Base-by-base conservation (phyloP, 2,113 vertebrate species). In the Axis porcinus region DNA sequence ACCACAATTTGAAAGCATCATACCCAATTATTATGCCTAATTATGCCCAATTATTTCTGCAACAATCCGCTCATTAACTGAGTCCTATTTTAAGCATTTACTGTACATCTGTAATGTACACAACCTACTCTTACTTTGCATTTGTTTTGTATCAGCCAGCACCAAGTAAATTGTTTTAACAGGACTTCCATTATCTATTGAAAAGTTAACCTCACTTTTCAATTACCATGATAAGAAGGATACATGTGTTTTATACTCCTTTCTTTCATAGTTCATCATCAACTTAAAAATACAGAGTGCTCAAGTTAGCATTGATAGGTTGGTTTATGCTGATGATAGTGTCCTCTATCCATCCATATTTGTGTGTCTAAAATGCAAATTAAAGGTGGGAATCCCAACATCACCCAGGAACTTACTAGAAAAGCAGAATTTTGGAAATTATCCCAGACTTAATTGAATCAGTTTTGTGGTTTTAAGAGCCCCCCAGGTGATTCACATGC, bases 371-470 rank as follows among this genome's bases (percentile, higher is more conserved):
- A 94, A 90, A 60, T 36, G 30, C 47, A 86, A 86, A 94, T 67
- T 91, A 60, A 92, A 95, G 16, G 4, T 84, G 36, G 21, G 36
- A 60, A 93, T 74, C 28, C 2, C 45, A 88, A 19, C 4, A 88
- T 67, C 50, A 87, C 27, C 11, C 87, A 36, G 16, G 50, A 95
- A 6, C 3, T 62, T 43, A 30, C 40, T 79, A 36, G 27, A 85
- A 93, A 93, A 91, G n/a, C 17, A 90, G 25, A 86, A 83, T 67
- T 94, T 90, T 90, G 23, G 17, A 76, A 94, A 87, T 86, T 23
- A 45, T 45, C 36, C 15, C 28, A 86, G 45, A 96, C 21, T 4
- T 74, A 54, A 67, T 21, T 52, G 19, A 87, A 87, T 87, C 15
- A 27, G 5, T 43, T 86, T 55, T 76, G 21, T 83, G 64, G 28